A percentile compares a stretch with the other conserved stretches of the same genome.
phyloP scores from a whole-genome alignment of 2,113 vertebrate genomes.

The Atractosteus spatula region DNA sequence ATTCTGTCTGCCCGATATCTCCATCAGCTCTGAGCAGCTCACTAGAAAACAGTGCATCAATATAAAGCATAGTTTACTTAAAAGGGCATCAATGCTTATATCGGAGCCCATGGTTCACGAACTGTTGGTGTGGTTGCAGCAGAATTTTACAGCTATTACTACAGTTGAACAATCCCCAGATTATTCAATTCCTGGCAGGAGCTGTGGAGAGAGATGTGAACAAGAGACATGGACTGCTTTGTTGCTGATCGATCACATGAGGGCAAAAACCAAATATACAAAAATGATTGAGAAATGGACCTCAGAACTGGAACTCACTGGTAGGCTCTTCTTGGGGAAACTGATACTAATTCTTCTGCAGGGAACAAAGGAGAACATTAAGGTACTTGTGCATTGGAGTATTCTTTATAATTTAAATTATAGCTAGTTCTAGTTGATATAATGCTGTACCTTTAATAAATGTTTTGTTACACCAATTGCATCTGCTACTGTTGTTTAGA shows the following conservation, averaged over 20 bases:
- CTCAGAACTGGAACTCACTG: constrained; percentile 67
- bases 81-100: constrained; percentile 61
- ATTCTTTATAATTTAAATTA: no score
- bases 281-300: constrained; percentile 78
- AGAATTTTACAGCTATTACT: constrained; percentile 59
- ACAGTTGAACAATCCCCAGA: constrained; percentile 39
- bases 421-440: no score
- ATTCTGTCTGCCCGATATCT: constrained; percentile 61
- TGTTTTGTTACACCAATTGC: no score
- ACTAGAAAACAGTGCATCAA: constrained; percentile 66
- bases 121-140: constrained; percentile 74
- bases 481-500: no score
- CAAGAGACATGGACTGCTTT: constrained; percentile 62
- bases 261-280: constrained; percentile 75
- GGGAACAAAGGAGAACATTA: constrained; percentile 70
- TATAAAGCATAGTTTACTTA: constrained; percentile 61
- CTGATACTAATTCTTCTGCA: constrained; percentile 82
- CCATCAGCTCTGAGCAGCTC: constrained; percentile 67
- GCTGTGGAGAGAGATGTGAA: constrained; percentile 34
- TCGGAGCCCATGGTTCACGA: constrained; percentile 74
- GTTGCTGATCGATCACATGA: constrained; percentile 83
- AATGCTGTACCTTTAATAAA: no score
- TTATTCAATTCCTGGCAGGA: not conserved
- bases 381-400: constrained; percentile 51
- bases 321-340: constrained; percentile 78